Evolutionary conservation across 2,888 invertebrate genomes (phyloP).

Genomic region (Parasteatoda lunata): DNA sequence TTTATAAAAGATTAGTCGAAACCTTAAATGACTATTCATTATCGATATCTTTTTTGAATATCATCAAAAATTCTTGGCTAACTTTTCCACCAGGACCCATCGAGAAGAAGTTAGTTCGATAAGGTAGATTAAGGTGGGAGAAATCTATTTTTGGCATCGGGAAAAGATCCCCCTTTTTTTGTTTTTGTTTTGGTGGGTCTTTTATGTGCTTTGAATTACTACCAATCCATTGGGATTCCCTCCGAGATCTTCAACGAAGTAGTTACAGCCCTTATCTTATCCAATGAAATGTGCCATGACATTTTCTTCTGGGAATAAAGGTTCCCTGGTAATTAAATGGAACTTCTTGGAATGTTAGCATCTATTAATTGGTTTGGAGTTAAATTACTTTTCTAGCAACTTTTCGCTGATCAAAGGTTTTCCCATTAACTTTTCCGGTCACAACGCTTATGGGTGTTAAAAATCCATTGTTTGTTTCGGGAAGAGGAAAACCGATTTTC

Average conservation of each 20-base stretch:
- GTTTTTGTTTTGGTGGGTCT: conserved; percentile 44
- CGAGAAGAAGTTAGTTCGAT: conserved; percentile 18
- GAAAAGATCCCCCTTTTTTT: background rate
- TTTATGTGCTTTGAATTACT: conserved; percentile 38
- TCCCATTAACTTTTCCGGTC: background rate
- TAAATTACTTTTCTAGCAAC: conserved; percentile 13
- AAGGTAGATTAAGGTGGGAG: conserved; percentile 11
- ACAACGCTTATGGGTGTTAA: background rate
- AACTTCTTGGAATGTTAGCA: conserved; percentile 31
- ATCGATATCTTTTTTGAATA: no score
- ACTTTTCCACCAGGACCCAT: background rate
- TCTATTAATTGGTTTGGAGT: conserved; percentile 45
- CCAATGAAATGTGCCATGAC: conserved; percentile 12
- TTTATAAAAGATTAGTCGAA: no score
- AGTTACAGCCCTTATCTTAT: conserved; percentile 35
- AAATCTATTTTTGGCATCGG: conserved; percentile 51
- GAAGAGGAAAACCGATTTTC: no score
- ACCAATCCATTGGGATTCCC: conserved; percentile 36
- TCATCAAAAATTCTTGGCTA: background rate
- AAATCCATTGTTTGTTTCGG: no score
- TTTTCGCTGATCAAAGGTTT: background rate
- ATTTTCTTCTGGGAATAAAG: conserved; percentile 13
- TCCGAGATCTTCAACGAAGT: conserved; percentile 40
- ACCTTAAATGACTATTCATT: no score
- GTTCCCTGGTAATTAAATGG: conserved; percentile 38